Conservation (phyloP, 2,113 vertebrate species). For the Spilogale gracilis region DNA sequence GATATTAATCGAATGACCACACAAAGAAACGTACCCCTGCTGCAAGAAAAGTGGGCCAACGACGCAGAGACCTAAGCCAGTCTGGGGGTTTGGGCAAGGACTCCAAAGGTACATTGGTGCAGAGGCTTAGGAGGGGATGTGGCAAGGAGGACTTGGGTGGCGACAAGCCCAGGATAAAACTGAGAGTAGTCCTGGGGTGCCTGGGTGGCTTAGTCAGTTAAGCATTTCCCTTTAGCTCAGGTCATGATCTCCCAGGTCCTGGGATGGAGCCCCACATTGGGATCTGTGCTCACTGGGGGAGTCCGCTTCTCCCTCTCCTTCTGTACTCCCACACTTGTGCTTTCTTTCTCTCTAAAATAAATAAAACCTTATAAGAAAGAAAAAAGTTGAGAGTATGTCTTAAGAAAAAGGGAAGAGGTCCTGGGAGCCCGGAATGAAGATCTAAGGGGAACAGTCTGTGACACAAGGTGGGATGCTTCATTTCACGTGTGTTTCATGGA, state of each 20-base stretch:
- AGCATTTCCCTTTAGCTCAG: background rate
- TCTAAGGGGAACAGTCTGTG: no score
- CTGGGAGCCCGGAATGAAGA: background rate
- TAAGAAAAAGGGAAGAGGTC: background rate
- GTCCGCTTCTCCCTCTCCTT: background rate
- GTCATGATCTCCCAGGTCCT: background rate
- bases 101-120: background rate
- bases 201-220: background rate
- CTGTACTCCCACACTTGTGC: background rate
- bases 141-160: background rate
- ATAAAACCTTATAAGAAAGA: background rate
- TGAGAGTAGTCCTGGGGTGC: background rate
- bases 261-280: background rate
- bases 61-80: background rate
- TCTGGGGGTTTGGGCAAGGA: background rate
- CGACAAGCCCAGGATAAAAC: no score
- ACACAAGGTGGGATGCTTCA: background rate
- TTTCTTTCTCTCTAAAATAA: background rate
- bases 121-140: background rate
- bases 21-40: no score
- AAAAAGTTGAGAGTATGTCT: no score
- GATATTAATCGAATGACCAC: background rate
- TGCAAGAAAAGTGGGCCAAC: background rate
- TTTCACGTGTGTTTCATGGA: background rate
- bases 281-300: background rate